phyloP scores from a whole-genome alignment of 1,140 invertebrate genomes.

The Drosophila yakuba region DNA sequence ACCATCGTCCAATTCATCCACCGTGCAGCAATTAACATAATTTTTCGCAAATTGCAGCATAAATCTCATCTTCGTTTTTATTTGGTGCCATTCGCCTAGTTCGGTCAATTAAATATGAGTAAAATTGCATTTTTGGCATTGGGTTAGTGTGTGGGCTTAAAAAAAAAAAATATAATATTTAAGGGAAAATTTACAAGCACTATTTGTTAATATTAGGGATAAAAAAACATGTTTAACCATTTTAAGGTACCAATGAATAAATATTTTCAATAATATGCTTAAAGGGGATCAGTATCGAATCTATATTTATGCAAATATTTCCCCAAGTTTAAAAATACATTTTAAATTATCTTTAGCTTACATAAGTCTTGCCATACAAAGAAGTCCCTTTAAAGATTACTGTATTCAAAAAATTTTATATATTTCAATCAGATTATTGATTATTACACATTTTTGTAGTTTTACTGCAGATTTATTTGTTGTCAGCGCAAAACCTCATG shows the following conservation, averaged over 20 bases:
- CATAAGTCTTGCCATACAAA: background rate
- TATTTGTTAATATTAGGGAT: background rate
- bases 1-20: constrained; percentile 1
- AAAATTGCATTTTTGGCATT: constrained; percentile 59
- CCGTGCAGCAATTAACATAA: constrained; percentile 74
- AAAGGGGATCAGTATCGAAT: no score
- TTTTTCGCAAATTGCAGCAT: constrained; percentile 76
- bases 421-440: constrained; percentile 8
- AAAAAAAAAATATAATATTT: constrained; percentile 30
- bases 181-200: background rate
- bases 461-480: constrained; percentile 60
- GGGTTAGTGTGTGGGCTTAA: constrained; percentile 8
- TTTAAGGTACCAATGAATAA: no score
- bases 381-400: background rate
- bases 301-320: no score
- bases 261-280: no score
- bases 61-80: constrained; percentile 76
- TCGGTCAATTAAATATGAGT: constrained; percentile 69
- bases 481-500: constrained; percentile 23
- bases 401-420: background rate
- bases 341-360: background rate
- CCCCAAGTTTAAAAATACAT: no score
- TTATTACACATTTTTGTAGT: constrained; percentile 70
- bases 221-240: no score
- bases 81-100: constrained; percentile 71